phyloP scores from a whole-genome alignment of 1,140 invertebrate genomes.

The Delia radicum region DNA sequence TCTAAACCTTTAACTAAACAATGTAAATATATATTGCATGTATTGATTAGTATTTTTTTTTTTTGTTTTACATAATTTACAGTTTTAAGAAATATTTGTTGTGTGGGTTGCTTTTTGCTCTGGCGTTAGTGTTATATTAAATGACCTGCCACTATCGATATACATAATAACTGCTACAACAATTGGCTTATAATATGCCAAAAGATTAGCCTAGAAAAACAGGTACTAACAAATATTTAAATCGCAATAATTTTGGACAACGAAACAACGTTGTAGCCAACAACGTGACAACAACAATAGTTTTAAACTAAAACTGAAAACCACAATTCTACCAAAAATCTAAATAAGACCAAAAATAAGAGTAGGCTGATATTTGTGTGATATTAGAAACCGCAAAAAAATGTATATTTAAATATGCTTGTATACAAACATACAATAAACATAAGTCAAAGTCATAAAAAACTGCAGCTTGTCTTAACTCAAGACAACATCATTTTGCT shows the following conservation, averaged over 20 bases:
- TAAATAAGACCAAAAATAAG: background rate
- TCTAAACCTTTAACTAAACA: too few species aligned
- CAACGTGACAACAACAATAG: background rate
- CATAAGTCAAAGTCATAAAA: background rate
- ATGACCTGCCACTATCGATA: slow-evolving; percentile 1
- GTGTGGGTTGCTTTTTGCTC: background rate
- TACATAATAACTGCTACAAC: background rate
- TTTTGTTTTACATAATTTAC: background rate
- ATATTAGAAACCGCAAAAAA: too few species aligned
- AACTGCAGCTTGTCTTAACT: background rate
- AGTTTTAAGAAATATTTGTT: background rate
- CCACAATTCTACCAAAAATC: background rate
- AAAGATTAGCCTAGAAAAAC: background rate
- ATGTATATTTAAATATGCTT: background rate
- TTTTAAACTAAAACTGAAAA: background rate
- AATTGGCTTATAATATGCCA: background rate
- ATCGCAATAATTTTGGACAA: background rate
- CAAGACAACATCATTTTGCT: background rate
- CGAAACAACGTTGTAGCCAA: background rate
- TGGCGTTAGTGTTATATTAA: background rate
- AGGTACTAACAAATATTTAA: background rate
- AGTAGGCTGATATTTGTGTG: background rate
- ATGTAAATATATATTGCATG: background rate
- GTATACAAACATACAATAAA: background rate
- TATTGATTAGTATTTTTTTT: background rate